These are phyloP conservation scores for Peromyscus aztecus DNA, from an alignment of 2,797 vertebrate genomes.

Conservation along the genomic window DNA sequence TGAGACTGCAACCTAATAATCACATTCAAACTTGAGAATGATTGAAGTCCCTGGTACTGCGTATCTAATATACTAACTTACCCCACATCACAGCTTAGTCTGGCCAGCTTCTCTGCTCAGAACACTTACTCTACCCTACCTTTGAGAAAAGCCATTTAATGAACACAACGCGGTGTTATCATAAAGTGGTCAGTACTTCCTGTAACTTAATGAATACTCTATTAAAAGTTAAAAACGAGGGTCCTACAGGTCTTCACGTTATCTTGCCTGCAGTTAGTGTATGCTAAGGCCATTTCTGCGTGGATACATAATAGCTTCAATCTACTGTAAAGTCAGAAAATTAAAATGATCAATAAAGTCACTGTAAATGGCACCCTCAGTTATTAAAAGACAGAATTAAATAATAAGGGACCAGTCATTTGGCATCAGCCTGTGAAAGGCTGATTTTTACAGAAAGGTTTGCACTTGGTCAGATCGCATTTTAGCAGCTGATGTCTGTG, in stretches of 20 bases:
- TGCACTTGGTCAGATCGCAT: background rate
- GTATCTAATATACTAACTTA: background rate
- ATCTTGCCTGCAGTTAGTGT: too few relatives aligned
- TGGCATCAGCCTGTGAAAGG: background rate
- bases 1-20: too few relatives aligned
- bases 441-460: too few relatives aligned
- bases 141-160: background rate
- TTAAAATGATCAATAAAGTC: background rate
- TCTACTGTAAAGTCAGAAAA: background rate
- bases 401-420: background rate
- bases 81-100: background rate
- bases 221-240: background rate
- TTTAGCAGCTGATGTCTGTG: rapidly evolving
- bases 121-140: background rate
- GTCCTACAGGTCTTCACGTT: background rate
- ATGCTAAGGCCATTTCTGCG: background rate
- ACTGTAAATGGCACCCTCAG: background rate
- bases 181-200: background rate
- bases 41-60: background rate
- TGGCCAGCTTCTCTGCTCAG: background rate
- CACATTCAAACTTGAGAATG: background rate
- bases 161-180: background rate
- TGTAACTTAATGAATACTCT: background rate
- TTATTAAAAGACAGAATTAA: background rate
- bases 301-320: background rate